Conservation (phyloP, 2,888 invertebrate genomes). For the Sphecodes monilicornis region DNA sequence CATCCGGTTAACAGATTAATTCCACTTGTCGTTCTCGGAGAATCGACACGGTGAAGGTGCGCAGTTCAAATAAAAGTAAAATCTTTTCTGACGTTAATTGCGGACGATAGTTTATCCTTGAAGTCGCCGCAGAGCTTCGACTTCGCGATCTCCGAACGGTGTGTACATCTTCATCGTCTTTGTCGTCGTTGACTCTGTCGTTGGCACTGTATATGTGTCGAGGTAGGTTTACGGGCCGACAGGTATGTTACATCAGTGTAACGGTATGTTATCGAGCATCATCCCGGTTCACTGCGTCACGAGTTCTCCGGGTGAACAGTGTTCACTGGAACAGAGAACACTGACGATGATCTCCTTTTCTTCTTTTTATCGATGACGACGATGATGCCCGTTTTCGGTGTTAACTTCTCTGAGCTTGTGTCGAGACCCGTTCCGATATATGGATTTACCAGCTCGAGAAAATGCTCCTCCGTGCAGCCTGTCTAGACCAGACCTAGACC, state of each 20-base stretch:
- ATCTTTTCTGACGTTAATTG: slow-evolving; percentile 18
- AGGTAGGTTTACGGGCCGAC: slow-evolving; percentile 47
- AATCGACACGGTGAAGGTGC: not conserved
- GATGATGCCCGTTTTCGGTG: not conserved
- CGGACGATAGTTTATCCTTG: slow-evolving; percentile 50
- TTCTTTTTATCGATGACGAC: not conserved
- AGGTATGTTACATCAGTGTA: slow-evolving; percentile 61
- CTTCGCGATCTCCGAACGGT: slow-evolving; percentile 22
- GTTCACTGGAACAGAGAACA: slow-evolving; percentile 24
- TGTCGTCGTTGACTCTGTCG: not conserved
- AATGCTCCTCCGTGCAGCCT: not conserved
- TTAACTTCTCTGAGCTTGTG: not conserved
- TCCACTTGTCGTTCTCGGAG: not conserved
- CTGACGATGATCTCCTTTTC: not conserved
- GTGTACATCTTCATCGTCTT: slow-evolving; percentile 33
- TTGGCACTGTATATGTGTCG: not conserved
- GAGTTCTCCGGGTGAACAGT: slow-evolving; percentile 49
- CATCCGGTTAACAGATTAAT: slow-evolving; percentile 1
- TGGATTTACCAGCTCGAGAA: not conserved
- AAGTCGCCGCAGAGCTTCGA: slow-evolving; percentile 8
- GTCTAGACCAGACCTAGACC: slow-evolving; percentile 17
- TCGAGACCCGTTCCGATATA: not conserved
- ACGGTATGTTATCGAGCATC: slow-evolving; percentile 62
- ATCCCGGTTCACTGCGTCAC: slow-evolving; percentile 52
- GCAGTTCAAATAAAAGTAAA: not conserved